Evolutionary conservation across 2,797 vertebrate genomes (phyloP).

Genomic region (Trichosurus vulpecula): DNA sequence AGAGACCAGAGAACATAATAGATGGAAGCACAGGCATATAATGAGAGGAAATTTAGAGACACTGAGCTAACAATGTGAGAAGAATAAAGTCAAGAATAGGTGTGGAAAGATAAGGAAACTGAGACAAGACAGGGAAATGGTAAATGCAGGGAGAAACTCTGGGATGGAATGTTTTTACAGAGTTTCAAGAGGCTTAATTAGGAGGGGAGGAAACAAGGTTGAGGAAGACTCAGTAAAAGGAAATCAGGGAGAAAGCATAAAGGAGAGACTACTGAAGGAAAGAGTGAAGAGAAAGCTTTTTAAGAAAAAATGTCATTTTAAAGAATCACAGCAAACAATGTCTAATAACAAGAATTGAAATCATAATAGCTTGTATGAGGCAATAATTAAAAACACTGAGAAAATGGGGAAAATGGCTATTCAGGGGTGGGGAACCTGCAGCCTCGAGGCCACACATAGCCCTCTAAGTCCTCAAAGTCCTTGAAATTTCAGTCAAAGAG

Average conservation of each 20-base stretch:
- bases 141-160: not conserved
- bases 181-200: not conserved
- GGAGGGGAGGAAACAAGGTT: not conserved
- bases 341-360: not conserved
- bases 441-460: no score
- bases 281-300: not conserved
- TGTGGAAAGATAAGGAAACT: not conserved
- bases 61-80: not conserved
- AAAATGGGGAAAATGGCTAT: not conserved
- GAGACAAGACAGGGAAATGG: not conserved
- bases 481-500: no score
- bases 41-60: slow-evolving; percentile 9
- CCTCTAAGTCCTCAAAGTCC: no score
- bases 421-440: no score
- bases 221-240: not conserved
- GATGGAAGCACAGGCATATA: slow-evolving; percentile 21
- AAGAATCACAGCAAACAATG: not conserved
- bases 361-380: not conserved
- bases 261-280: not conserved
- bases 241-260: not conserved
- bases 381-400: not conserved
- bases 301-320: slow-evolving; percentile 6
- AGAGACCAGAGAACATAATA: slow-evolving; percentile 34
- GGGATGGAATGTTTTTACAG: not conserved
- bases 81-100: not conserved